Conservation (phyloP, 2,888 invertebrate species). For the Aelia acuminata region DNA sequence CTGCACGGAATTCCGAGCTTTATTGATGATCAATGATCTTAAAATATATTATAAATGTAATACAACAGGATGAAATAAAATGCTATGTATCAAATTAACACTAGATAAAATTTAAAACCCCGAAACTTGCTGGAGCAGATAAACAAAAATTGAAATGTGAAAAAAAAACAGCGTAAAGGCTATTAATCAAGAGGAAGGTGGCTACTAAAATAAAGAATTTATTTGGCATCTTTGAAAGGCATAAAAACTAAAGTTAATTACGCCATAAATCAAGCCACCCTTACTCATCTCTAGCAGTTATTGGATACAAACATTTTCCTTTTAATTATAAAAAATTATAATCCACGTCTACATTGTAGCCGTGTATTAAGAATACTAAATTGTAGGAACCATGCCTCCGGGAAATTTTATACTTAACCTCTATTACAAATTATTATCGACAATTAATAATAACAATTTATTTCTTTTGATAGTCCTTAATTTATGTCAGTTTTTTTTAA, state of each 20-base stretch:
- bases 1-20: no score
- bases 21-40: no score
- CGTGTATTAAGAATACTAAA: no score
- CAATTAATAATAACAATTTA: no score
- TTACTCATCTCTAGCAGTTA: neutral
- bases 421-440: no score
- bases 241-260: constrained; percentile 18
- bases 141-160: constrained; percentile 15
- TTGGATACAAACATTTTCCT: neutral
- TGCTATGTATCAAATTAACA: no score
- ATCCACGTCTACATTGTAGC: neutral
- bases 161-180: neutral
- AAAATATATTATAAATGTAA: no score
- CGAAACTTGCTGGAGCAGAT: neutral
- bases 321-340: neutral
- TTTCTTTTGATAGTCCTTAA: no score
- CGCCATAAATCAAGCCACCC: neutral
- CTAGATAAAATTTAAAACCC: neutral
- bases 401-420: no score
- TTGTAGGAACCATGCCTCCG: no score
- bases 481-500: no score
- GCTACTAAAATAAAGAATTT: neutral
- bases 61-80: no score
- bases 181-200: neutral
- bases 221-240: neutral